phyloP scores from a whole-genome alignment of 2,113 vertebrate species.

The Silurus meridionalis region DNA sequence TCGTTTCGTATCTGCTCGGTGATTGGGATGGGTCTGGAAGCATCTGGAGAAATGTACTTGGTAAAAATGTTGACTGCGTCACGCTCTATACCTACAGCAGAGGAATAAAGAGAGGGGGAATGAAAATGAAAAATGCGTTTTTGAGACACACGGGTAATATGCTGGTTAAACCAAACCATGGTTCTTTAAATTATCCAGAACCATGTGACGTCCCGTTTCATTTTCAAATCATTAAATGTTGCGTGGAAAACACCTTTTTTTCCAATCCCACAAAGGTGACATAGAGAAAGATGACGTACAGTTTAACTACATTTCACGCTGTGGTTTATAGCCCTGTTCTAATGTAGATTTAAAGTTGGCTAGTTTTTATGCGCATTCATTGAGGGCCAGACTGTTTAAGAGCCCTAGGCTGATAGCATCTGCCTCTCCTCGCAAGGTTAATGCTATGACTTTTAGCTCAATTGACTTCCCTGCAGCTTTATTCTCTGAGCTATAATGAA shows the following conservation, averaged over 20 bases:
- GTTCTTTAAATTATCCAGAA: not conserved
- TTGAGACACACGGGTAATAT: too few relatives aligned
- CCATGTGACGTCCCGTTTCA: not conserved
- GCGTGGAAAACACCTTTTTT: not conserved
- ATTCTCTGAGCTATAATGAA: conserved; percentile 23
- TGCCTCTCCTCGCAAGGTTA: conserved; percentile 41
- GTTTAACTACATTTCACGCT: not conserved
- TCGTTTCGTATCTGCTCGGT: conserved; percentile 94
- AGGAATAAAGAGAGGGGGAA: not conserved
- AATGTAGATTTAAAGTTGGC: conserved; percentile 35
- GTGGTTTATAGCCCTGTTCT: conserved; percentile 16
- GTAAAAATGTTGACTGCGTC: conserved; percentile 97
- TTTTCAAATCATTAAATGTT: not conserved
- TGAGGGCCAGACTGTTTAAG: conserved; percentile 8
- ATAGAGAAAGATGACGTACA: not conserved
- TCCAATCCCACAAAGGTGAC: not conserved
- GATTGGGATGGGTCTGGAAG: conserved; percentile 92
- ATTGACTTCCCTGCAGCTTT: conserved; percentile 43
- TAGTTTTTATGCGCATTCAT: conserved; percentile 28
- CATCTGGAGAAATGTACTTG: conserved; percentile 97
- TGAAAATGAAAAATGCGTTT: not conserved
- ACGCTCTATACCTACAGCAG: conserved; percentile 88
- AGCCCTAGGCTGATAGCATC: conserved; percentile 32
- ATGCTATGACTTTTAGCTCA: conserved; percentile 48
- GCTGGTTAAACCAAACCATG: not conserved